Base-by-base conservation (phyloP, 2,888 invertebrate genomes). In the Hydropsyche betteni region DNA sequence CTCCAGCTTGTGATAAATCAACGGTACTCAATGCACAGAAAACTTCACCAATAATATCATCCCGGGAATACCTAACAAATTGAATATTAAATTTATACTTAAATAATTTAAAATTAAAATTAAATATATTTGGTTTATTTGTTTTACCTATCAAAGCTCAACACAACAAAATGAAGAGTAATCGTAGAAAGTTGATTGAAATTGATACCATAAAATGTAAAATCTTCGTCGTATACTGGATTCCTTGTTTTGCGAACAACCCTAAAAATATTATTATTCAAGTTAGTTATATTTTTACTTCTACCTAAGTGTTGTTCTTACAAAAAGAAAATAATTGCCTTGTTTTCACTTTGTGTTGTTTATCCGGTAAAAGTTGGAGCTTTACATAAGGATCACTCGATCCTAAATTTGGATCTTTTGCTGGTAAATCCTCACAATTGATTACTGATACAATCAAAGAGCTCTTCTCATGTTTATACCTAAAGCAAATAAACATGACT, bases 211-310 rank as follows among this genome's bases (percentile, higher is more conserved):
- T 98, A 99, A 89, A 99, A 99, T 0, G 98, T 99, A 84, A 99
- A 99, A 85, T 98, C 98, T 86, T 99, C 99, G 82, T 99, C 98
- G 85, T 98, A 99, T 1, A 96, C 93, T 0, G 99, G 99, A 86
- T 96, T 96, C 74, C 95, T 90, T 68, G 99, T 98, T 84, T 98
- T 98, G 80, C 98, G 92, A 53, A 99, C 91, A 7, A 99, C 98
- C 76, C 98, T 89, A 83, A 36, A 44, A 55, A 61, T 61, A 61
- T 24, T 16, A 61, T 33, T 24, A 1, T 61, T 61, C n/a, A 61
- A 61, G 10, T 74, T 53, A 52, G 7, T 5, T 12, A 53, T 68
- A 24, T 51, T 69, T 14, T 36, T 38, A 68, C 36, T 6, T 12
- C 34, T 69, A 68, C 10, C 34, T 69, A 69, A 16, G 50, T 4